These are phyloP conservation scores for Torymus tubicola DNA, from an alignment of 2,888 invertebrate species.

Conservation along the genomic window DNA sequence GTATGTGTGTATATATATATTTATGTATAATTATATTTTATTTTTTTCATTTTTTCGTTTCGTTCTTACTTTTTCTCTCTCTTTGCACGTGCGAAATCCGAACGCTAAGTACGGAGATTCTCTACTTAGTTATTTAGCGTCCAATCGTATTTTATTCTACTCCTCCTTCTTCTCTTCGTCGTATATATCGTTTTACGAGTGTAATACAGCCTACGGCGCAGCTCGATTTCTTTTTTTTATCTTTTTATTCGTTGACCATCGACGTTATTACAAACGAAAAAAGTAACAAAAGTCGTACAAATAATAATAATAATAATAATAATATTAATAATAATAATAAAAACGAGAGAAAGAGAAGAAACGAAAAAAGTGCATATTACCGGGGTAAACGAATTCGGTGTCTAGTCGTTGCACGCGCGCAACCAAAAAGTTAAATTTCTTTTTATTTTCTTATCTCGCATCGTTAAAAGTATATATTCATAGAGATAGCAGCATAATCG, in stretches of 20 bases:
- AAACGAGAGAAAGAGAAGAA: slow-evolving; percentile 43
- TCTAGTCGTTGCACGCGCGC: slow-evolving; percentile 44
- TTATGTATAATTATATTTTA: background rate
- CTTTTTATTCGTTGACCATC: background rate
- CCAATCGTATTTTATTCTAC: slow-evolving; percentile 6
- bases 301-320: slow-evolving; percentile 15
- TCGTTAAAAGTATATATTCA: slow-evolving; percentile 65
- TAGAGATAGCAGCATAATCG: slow-evolving; percentile 40
- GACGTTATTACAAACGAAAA: background rate
- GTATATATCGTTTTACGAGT: slow-evolving; percentile 3
- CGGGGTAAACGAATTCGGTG: slow-evolving; percentile 53
- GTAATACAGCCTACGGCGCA: background rate
- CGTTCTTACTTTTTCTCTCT: slow-evolving; percentile 21
- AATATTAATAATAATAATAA: slow-evolving; percentile 13
- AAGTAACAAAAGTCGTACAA: slow-evolving; percentile 25
- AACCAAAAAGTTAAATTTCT: slow-evolving; percentile 16
- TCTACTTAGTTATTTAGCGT: slow-evolving; percentile 33
- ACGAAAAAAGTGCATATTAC: slow-evolving; percentile 20
- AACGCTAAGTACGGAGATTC: slow-evolving; percentile 71
- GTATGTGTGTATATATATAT: slow-evolving; percentile 13
- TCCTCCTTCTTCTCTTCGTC: slow-evolving; percentile 34
- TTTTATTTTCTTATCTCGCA: background rate
- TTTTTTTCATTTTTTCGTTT: slow-evolving; percentile 3
- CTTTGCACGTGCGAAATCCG: slow-evolving; percentile 60
- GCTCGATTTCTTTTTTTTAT: background rate